Base-by-base conservation (phyloP, 1,140 invertebrate genomes). In the Riptortus pedestris region DNA sequence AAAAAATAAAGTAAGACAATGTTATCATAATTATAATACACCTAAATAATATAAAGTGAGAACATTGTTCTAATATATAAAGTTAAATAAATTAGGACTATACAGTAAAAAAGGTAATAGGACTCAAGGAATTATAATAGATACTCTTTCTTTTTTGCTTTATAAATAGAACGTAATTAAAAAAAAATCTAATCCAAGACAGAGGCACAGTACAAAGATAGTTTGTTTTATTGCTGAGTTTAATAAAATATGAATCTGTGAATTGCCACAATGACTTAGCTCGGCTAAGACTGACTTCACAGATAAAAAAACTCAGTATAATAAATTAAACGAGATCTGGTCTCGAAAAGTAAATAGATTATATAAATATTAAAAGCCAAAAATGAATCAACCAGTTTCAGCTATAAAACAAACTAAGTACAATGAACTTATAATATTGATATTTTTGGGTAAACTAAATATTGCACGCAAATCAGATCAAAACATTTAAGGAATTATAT, bases 21-120 rank as follows among this genome's bases (percentile, higher is more conserved):
- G 31, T 7, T 38, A 14, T 38, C 16, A 55, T 7, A 55, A 55
- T 55, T 55, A 55, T 55, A 9, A 26, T 55, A 55, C 51, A 55
- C 9, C 51, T 55, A 55, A 2, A 24, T 27, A 24, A 24, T 24
- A 55, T 47, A n/a, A 47, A 47, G 45, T 47, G 45, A 27, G 24
- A 55, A 27, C 16, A 7, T 24, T 55, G 16, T 55, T 26, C 1
- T 24, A 55, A 18, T 24, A 24, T 24, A 24, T 55, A 24, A 24
- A 55, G 51, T 55, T 55, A 55, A 55, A 55, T 55, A 55, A 55
- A 55, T 55, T 55, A 55, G 24, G 26, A 55, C 51, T 55, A 55
- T 55, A 55, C 51, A 55, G 24, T 55, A 55, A 55, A 55, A 55
- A 55, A 55, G 51, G 24, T 55, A 55, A 55, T 26, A 55, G 51